Conservation (phyloP, 2,888 invertebrate species). For the Ophion obscuratus region DNA sequence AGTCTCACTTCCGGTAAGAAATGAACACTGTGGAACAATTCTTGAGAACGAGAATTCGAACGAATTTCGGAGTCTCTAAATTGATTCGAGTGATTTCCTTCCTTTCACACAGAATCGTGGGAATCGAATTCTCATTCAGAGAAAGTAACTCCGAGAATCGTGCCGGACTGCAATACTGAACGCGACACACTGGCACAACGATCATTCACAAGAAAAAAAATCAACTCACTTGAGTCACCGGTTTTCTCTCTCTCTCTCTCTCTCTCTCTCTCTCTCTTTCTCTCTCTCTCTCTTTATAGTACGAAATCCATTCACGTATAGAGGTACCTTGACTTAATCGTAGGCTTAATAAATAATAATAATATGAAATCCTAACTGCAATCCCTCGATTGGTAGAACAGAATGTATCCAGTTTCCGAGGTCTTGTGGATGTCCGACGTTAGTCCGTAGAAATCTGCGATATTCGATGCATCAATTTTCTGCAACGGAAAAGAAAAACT, state of each 20-base stretch:
- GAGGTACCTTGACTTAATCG: conserved; percentile 45
- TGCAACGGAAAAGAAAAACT: conserved; percentile 82
- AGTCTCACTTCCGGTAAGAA: conserved; percentile 3
- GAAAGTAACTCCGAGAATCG: conserved; percentile 11
- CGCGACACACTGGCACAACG: conserved; percentile 58
- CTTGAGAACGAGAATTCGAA: background rate
- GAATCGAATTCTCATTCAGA: conserved; percentile 15
- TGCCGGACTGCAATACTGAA: conserved; percentile 52
- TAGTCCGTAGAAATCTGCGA: conserved; percentile 99
- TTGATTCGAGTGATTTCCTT: background rate
- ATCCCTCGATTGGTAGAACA: conserved; percentile 99
- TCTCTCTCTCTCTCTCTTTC: conserved; percentile 9
- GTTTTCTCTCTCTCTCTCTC: conserved; percentile 6
- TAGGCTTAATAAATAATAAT: conserved; percentile 65
- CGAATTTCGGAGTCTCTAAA: conserved; percentile 2
- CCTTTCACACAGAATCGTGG: background rate
- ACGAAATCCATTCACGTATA: conserved; percentile 69
- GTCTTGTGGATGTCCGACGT: conserved; percentile 99
- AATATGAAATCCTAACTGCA: conserved; percentile 83
- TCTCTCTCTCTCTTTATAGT: conserved; percentile 67
- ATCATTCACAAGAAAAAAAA: conserved; percentile 60
- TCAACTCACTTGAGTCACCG: conserved; percentile 67
- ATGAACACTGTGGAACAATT: background rate
- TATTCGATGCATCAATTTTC: conserved; percentile 99
- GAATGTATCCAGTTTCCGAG: conserved; percentile 99